Evolutionary conservation across 2,888 invertebrate species (phyloP), one percentile per base, ranked within the genome.

Genomic region (Caenorhabditis drosophilae): DNA sequence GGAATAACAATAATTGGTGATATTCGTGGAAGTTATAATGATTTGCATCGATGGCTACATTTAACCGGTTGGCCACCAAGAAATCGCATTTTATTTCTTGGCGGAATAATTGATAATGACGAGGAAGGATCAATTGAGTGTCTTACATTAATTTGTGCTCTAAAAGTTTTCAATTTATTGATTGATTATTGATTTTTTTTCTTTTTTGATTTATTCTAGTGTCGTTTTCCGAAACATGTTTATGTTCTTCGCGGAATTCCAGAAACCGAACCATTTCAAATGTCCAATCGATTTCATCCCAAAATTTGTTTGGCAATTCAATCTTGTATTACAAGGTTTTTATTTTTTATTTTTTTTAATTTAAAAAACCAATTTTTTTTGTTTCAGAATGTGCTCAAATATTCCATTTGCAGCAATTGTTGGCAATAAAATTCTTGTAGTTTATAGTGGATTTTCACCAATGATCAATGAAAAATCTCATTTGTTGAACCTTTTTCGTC

Each of bases 31-130:
- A 49, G 45, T 45, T 74, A 74, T 36, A 27, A 57, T 2, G 71
- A 74, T 27, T 51, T 74, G 1, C 67, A 67, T 25, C 50, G 74
- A 34, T 71, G 68, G 67, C 60, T 73, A 12, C 67, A 68, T 35
- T 34, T 67, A n/a, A 66, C 70, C 20, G 73, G 73, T 15, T 73
- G 70, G 70, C 73, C 73, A 12, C 73, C 73, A 7, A 38, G 50
- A 9, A 69, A 69, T 9, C 45, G 54, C 23, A 51, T 69, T 45
- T 54, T 74, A 1, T 74, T 74, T 26, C 59, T 74, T 1, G 74
- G 74, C 20, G 69, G 69, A 25, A 53, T 67, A 15, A 22, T 72
- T 26, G 72, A 72, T 44, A 49, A 38, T 11, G 51, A 57, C 15
- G 60, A 69, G 20, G 35, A 51, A 9, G 72, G 69, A 36, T 69